Evolutionary conservation across 2,888 invertebrate species (phyloP).

Genomic region (Hypena proboscidalis): DNA sequence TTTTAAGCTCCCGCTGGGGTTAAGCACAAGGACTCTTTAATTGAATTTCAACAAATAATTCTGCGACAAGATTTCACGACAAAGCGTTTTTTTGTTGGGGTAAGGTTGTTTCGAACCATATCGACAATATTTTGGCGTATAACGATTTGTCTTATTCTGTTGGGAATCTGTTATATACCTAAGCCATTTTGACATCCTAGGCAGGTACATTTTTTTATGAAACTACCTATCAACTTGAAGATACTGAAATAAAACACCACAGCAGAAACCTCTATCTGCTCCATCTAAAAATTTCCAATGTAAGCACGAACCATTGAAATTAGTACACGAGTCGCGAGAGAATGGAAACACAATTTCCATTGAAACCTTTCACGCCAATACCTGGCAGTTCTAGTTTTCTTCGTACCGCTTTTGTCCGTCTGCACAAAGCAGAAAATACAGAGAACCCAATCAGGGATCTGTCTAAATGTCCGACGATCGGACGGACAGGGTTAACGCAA

Average conservation of each 20-base stretch:
- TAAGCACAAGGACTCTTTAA: no score
- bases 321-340: constrained; percentile 49
- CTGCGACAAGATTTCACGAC: no score
- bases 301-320: constrained; percentile 47
- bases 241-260: not conserved
- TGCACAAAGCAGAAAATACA: constrained; percentile 56
- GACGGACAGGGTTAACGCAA: constrained; percentile 44
- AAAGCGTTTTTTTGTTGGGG: no score
- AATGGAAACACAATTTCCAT: constrained; percentile 65
- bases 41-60: no score
- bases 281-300: constrained; percentile 26
- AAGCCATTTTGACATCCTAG: no score
- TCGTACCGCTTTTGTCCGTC: constrained; percentile 54
- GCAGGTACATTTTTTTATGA: no score
- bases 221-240: no score
- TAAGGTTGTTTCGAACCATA: no score
- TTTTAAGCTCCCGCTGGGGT: no score
- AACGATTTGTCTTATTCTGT: no score
- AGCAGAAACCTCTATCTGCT: constrained; percentile 10
- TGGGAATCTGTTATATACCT: no score
- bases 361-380: constrained; percentile 52
- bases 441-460: constrained; percentile 69
- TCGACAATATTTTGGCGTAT: no score
- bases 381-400: constrained; percentile 57
- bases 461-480: constrained; percentile 57